Evolutionary conservation across 2,113 vertebrate species (phyloP), one percentile per base, ranked within the genome.

Genomic region (Gasterosteus aculeatus): DNA sequence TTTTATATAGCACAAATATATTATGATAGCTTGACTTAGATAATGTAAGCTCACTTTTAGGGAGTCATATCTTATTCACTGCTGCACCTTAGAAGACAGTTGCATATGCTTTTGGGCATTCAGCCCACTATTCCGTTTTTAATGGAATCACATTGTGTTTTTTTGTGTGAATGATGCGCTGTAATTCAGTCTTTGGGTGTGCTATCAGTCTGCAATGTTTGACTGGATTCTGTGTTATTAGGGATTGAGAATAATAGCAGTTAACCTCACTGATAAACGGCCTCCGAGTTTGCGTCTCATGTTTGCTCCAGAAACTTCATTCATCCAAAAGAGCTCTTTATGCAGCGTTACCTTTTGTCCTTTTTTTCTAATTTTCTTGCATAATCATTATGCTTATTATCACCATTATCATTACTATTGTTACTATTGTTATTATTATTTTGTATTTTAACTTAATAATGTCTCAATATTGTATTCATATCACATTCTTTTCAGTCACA

Each of bases 231-330:
- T 78, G 56, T 73, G 47, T 41, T 56, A 68, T 63, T 51, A 39
- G 54, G 78, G 31, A 47, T 35, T 78, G 66, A 78, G 62, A 79
- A 62, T 76, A 73, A 64, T 57, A 59, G 66, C 78, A 66, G 69
- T 67, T 54, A 63, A 85, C 61, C 77, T 91, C 76, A 85, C 39
- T 61, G 69, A 59, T 71, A 80, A 82, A 88, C 76, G 77, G 83
- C 84, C 83, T 86, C 86, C 77, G 75, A 84, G 74, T 91, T 91
- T 86, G 82, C 80, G 89, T 64, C 80, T 85, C 88, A 89, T 89
- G 58, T 72, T 71, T 76, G 53, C 77, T 77, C 57, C 60, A 60
- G 71, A 71, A 80, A 87, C 84, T 83, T 78, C 77, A 88, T 85
- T 88, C 75, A 85, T 53, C 84, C 82, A 78, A 73, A 62, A 72